Evolutionary conservation across 2,888 invertebrate species (phyloP), one percentile per base, ranked within the genome.

Genomic region (Myopa tessellatipennis): DNA sequence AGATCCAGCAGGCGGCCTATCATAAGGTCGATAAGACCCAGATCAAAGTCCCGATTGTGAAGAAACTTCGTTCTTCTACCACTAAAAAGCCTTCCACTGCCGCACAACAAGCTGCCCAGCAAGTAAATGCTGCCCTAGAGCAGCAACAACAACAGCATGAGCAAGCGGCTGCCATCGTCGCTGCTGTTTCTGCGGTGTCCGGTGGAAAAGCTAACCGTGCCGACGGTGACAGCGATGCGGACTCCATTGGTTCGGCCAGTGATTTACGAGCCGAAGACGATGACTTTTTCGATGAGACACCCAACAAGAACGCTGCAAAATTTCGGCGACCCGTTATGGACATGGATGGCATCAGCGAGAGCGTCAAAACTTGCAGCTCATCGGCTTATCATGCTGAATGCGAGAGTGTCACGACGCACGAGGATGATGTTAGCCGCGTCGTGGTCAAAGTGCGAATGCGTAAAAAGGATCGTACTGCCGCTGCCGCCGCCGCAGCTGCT

Each of bases 381-480:
- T 93, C 93, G 1, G 93, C 93, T 3, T 94, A 93, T 83, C 93
- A 93, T 82, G 93, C 93, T 0, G 94, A 94, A 85, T 93, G 93
- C 82, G 94, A 94, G 84, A 93, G 93, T 78, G 92, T 93, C 70
- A 92, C 92, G 1, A 92, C 92, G 0, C 90, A 90, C 77, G 92
- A 91, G 82, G 93, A 93, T 76, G 92, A 92, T 78, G 90, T 90
- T 0, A 91, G 90, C 82, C 87, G 91, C 45, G 89, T 91, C 60
- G 88, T 90, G 65, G 88, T 90, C 61, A 90, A 91, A 82, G 89
- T 90, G 79, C 90, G 90, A 71, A 90, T 90, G 83, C 90, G 88
- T 80, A 89, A 89, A 80, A 89, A 89, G 80, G 89, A 89, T 79
- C 88, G 90, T 12, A 82, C 83, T 50, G 84, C 80, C 4, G 83